These are phyloP conservation scores for Rhimphoctona megacephalus DNA, from an alignment of 2,888 invertebrate species.

Conservation along the genomic window DNA sequence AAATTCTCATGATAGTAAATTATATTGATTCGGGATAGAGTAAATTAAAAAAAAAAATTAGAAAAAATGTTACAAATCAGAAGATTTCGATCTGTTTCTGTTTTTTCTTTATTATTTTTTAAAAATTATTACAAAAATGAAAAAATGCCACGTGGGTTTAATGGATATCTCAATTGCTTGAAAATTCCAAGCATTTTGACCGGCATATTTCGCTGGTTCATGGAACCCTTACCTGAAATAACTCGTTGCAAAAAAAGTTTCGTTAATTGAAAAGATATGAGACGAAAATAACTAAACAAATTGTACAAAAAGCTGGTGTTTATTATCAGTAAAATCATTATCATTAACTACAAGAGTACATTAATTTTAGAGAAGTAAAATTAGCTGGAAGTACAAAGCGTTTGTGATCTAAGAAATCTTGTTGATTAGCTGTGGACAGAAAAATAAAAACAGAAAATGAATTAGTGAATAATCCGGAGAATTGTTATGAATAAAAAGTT, in stretches of 20 bases:
- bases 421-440: conserved; percentile 64
- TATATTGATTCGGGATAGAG: too few relatives aligned
- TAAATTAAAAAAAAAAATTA: too few relatives aligned
- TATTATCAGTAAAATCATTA: conserved; percentile 52
- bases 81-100: too few relatives aligned
- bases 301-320: conserved; percentile 46
- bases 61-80: too few relatives aligned
- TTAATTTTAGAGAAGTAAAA: conserved; percentile 42
- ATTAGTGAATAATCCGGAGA: not conserved
- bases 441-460: conserved; percentile 12
- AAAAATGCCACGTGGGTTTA: not conserved
- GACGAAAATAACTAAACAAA: not conserved
- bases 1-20: too few relatives aligned
- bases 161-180: not conserved
- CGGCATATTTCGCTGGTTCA: not conserved
- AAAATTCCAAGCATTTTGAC: not conserved
- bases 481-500: not conserved
- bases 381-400: conserved; percentile 58
- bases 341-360: conserved; percentile 49
- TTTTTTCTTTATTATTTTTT: too few relatives aligned
- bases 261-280: not conserved
- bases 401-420: conserved; percentile 20
- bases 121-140: not conserved
- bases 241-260: not conserved
- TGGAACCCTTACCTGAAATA: not conserved